A percentile compares a stretch with the other conserved stretches of the same genome.
Conservation (phyloP, 2,797 vertebrate species). For the Eulemur mongoz region DNA sequence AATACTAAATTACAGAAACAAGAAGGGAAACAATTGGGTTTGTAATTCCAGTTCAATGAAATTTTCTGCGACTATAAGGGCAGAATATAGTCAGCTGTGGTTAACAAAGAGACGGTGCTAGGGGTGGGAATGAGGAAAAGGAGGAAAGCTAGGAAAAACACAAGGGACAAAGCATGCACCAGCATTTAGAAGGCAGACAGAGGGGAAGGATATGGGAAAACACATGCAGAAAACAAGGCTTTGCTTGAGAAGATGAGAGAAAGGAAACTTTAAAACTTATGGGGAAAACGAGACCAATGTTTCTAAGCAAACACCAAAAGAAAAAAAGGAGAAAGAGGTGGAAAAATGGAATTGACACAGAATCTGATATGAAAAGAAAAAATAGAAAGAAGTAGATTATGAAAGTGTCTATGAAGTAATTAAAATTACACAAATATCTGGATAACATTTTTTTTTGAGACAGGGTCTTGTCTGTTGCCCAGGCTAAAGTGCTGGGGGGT, state of each 20-base stretch:
- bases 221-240: background rate
- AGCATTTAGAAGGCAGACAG: background rate
- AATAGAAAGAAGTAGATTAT: background rate
- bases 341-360: background rate
- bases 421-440: background rate
- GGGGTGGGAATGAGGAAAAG: background rate
- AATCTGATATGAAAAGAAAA: background rate
- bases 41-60: background rate
- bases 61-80: background rate
- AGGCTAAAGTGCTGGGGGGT: no score
- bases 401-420: background rate
- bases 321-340: background rate
- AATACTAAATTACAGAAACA: background rate
- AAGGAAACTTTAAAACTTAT: background rate
- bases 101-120: background rate
- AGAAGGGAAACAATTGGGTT: background rate
- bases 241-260: background rate
- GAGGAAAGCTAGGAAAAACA: background rate
- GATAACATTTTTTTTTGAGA: background rate
- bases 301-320: background rate
- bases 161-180: background rate
- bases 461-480: no score
- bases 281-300: background rate
- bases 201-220: background rate
- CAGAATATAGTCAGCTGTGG: background rate